These are phyloP conservation scores for Neodiprion lecontei DNA, from an alignment of 1,140 invertebrate genomes.

Conservation along the genomic window DNA sequence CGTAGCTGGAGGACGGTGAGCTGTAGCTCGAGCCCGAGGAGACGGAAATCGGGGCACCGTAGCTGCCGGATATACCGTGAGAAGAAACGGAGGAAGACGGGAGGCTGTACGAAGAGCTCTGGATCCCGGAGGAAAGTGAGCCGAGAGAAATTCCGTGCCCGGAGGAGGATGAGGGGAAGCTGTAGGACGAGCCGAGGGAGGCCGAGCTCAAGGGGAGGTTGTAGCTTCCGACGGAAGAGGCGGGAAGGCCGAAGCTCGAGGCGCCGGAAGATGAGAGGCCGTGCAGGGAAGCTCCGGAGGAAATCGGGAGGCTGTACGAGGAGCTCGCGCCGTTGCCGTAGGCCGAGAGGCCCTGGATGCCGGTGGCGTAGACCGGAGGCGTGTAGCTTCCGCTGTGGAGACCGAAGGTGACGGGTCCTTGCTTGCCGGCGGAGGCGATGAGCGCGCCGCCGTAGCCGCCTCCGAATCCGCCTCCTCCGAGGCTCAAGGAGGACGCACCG, in stretches of 20 bases:
- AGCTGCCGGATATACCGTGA: conserved; percentile 4
- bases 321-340: conserved; percentile 31
- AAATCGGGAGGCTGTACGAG: conserved; percentile 28
- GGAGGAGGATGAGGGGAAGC: conserved; percentile 13
- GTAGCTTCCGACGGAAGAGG: not conserved
- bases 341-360: conserved; percentile 35
- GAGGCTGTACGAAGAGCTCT: conserved; percentile 24
- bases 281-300: not conserved
- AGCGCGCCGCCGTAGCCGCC: conserved; percentile 11
- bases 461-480: conserved; percentile 21
- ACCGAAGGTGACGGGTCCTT: conserved; percentile 53
- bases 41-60: conserved; percentile 10
- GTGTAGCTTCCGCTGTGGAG: conserved; percentile 26
- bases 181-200: conserved; percentile 28
- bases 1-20: conserved; percentile 35
- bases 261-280: not conserved
- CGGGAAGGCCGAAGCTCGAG: not conserved
- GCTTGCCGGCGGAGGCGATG: conserved; percentile 36
- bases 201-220: not conserved
- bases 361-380: conserved; percentile 27
- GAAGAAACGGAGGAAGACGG: conserved; percentile 14
- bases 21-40: conserved; percentile 28
- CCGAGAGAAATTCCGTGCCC: conserved; percentile 21
- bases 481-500: conserved; percentile 10
- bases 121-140: conserved; percentile 19